Conservation (phyloP, 2,888 invertebrate species). For the Tineola bisselliella region DNA sequence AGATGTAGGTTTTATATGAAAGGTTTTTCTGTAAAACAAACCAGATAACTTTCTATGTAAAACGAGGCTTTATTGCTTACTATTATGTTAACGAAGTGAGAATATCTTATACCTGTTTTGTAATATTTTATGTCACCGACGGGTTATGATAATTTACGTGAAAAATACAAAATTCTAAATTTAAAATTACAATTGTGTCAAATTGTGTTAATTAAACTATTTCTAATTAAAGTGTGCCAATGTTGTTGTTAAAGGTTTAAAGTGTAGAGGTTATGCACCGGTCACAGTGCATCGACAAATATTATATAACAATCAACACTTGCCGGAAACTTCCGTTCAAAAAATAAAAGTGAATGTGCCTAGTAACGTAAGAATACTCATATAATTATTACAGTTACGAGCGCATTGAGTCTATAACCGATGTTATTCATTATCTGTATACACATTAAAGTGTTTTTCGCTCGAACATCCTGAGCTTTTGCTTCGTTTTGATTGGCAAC, state of each 20-base stretch:
- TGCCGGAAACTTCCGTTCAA: slow-evolving; percentile 44
- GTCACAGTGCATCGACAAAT: slow-evolving; percentile 1
- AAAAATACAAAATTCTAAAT: too few relatives aligned
- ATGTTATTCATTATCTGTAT: slow-evolving; percentile 23
- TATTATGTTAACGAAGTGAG: too few relatives aligned
- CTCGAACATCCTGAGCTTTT: slow-evolving; percentile 16
- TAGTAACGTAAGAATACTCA: slow-evolving; percentile 37
- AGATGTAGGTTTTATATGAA: too few relatives aligned
- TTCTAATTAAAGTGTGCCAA: not conserved
- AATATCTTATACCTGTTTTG: too few relatives aligned
- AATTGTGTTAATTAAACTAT: too few relatives aligned
- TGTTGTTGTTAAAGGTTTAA: not conserved
- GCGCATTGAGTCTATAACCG: slow-evolving; percentile 18
- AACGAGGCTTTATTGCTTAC: too few relatives aligned
- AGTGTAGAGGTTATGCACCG: not conserved
- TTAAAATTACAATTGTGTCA: too few relatives aligned
- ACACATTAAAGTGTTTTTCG: slow-evolving; percentile 16
- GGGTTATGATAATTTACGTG: too few relatives aligned
- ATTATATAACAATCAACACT: slow-evolving; percentile 2
- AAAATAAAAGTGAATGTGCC: slow-evolving; percentile 60
- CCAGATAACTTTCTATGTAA: too few relatives aligned
- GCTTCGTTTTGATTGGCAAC: not conserved
- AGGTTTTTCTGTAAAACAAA: too few relatives aligned
- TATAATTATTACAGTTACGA: slow-evolving; percentile 24
- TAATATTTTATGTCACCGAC: too few relatives aligned